Evolutionary conservation across 2,888 invertebrate species (phyloP), one percentile per base, ranked within the genome.

Genomic region (Pyralis farinalis): DNA sequence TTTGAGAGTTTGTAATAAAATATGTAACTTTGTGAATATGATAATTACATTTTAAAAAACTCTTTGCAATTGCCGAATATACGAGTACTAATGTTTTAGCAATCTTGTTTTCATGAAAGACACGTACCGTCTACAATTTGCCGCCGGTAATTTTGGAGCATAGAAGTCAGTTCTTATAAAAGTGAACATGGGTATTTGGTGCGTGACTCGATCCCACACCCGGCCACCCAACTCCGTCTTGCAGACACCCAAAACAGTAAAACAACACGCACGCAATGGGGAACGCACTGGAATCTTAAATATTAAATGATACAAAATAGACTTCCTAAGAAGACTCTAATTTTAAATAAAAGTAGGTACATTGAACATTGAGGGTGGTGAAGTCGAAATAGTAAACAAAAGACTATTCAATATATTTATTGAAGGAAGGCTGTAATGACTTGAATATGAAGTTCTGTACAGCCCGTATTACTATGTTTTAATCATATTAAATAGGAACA

Each of bases 101-200:
- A 12, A 9, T 30, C 10, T 30, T 6, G 7, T 31, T 11, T 1
- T 7, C 12, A 31, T 12, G n/a, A 34, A 37, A 40, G 61, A 69
- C 67, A 71, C 69, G 68, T 71, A 49, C 51, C 52, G 47, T 60
- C 63, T 55, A 62, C 69, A 66, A 69, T 69, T 67, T 66, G 63
- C 56, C 60, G 12, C 5, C 54, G 58, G 51, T 58, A 63, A 64
- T 61, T 56, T 56, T 47, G 53, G 55, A 56, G 40, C 52, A 48
- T 51, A 47, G 53, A 54, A 50, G 52, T 58, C 55, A 49, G 58
- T 53, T 55, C 56, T 65, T 62, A 63, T 65, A 64, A 65, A 69
- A 67, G 63, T 63, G 64, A 53, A 56, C 51, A 62, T 63, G 56
- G 58, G 51, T 57, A 51, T 58, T 60, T 46, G 46, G 72, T 72